Evolutionary conservation across 2,797 vertebrate species (phyloP), one percentile per base, ranked within the genome.

Genomic region (Loriculus beryllinus): DNA sequence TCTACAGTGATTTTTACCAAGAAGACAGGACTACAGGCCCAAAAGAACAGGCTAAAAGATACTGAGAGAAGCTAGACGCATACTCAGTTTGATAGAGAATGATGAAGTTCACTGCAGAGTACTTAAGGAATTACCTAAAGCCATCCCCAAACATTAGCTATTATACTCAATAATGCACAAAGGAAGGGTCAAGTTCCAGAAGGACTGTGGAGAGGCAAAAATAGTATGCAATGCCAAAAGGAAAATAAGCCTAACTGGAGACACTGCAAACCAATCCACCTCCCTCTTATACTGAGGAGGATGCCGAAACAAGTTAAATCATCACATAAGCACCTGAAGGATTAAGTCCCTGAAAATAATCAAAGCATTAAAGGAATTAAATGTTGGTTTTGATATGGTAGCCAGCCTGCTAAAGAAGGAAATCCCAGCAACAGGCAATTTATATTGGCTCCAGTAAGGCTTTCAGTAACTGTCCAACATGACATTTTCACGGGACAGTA

Each of bases 81-180:
- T 6, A 69, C 14, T 37, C 67, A 37, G 25, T 48, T 51, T 77
- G 85, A 86, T 18, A 19, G 54, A 75, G 64, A 68, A 74, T 26
- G 45, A 57, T 26, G 47, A 54, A 81, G 65, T 69, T 93, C 76
- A 83, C 85, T 14, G 9, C 72, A 78, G 62, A 91, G 57, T 78
- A 45, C 84, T 91, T 49, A 71, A 42, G 79, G 87, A 92, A 92
- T 95, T 88, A 91, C 93, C 82, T 78, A 72, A 88, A 95, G 87
- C 87, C 93, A 90, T 83, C 85, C 94, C 90, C 90, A 90, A 78
- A 90, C 91, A 90, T 83, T 43, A 91, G 72, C 76, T 59, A n/a
- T 79, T 83, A 72, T 54, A 88, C 90, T 86, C 69, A 92, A n/a
- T 91, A 72, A 86, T 51, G 76, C 90, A 90, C 48, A 8, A 47